phyloP scores from a whole-genome alignment of 2,113 vertebrate genomes.

The Tauraco erythrolophus region DNA sequence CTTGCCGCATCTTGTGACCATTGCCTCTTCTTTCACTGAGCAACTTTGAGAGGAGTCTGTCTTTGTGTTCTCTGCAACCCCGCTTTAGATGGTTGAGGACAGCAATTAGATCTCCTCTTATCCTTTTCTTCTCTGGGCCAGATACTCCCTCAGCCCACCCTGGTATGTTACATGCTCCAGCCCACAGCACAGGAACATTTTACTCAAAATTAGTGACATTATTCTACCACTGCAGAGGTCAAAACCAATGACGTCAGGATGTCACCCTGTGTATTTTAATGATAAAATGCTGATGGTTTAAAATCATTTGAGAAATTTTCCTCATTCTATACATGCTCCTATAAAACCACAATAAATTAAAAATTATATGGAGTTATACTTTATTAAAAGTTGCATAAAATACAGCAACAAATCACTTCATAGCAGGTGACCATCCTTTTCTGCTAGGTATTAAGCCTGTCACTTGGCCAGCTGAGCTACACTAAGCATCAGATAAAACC shows the following conservation, averaged over 20 bases:
- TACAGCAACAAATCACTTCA: conserved; percentile 6
- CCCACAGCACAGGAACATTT: not conserved
- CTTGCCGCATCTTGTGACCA: not conserved
- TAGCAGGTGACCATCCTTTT: conserved; percentile 41
- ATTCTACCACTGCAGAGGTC: not conserved
- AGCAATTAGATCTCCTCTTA: not conserved
- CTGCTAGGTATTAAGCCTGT: conserved; percentile 25
- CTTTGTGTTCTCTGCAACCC: not conserved
- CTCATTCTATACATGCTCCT: not conserved
- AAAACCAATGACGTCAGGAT: not conserved
- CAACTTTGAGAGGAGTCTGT: not conserved
- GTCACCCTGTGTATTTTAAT: not conserved
- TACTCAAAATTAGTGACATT: not conserved
- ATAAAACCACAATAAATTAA: not conserved
- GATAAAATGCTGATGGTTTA: not conserved
- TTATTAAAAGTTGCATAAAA: conserved; percentile 28
- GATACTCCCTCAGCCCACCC: not conserved
- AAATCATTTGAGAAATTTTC: not conserved
- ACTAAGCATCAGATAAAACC: conserved; percentile 46
- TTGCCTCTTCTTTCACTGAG: not conserved
- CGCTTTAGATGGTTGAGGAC: not conserved
- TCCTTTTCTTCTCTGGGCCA: not conserved
- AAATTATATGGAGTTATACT: not conserved
- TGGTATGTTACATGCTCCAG: not conserved
- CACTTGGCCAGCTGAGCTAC: conserved; percentile 2